These are phyloP conservation scores for Agonopterix arenella DNA, from an alignment of 2,888 invertebrate genomes.

Conservation along the genomic window DNA sequence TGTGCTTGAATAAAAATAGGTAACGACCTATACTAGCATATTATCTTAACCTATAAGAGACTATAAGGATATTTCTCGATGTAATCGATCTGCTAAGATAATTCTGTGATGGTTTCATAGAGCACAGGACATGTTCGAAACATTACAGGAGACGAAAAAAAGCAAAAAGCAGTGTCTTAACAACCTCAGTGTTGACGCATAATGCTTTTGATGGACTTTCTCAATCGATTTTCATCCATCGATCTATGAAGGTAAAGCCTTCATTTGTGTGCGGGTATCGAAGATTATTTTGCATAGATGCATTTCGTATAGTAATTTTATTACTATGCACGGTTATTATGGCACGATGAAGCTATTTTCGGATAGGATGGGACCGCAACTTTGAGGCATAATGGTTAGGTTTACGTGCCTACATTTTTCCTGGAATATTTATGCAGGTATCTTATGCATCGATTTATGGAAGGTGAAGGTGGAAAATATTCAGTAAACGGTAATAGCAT, in stretches of 20 bases:
- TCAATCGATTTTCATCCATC: conserved; percentile 17
- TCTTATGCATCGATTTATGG: no score
- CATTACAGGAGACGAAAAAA: conserved; percentile 38
- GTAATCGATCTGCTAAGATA: conserved; percentile 14
- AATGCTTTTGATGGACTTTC: conserved; percentile 21
- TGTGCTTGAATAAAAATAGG: no score
- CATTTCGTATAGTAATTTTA: conserved; percentile 49
- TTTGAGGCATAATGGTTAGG: conserved; percentile 30
- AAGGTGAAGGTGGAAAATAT: no score
- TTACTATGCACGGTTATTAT: conserved; percentile 43
- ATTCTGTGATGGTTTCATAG: conserved; percentile 42
- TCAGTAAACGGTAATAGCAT: no score
- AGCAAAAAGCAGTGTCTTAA: conserved; percentile 34
- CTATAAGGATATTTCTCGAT: not conserved
- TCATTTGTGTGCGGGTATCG: conserved; percentile 9
- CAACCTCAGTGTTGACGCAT: conserved; percentile 43
- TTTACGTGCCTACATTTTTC: conserved; percentile 2
- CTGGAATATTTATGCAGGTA: no score
- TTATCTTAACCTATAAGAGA: not conserved
- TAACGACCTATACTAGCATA: not conserved
- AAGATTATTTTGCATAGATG: conserved; percentile 20
- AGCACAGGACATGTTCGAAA: conserved; percentile 50
- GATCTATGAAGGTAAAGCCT: conserved; percentile 11
- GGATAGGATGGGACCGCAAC: conserved; percentile 39
- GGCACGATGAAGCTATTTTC: conserved; percentile 32